Base-by-base conservation (phyloP, 2,113 vertebrate genomes). In the Hemiscyllium ocellatum region DNA sequence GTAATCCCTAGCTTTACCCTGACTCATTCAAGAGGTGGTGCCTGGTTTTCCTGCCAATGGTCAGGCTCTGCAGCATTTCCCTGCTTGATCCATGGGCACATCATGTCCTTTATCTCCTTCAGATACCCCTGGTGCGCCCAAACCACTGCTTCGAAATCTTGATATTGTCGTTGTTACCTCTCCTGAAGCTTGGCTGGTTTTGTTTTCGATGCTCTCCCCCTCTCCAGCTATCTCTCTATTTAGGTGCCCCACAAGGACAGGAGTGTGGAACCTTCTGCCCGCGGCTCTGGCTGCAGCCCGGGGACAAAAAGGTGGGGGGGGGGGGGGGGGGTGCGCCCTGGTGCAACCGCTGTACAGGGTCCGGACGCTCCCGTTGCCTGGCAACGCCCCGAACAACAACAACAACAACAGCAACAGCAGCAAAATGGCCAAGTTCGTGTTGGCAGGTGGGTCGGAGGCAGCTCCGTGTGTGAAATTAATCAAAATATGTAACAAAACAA, bases 401-500 rank as follows among this genome's bases (percentile, higher is more conserved):
- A 61, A 61, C 56, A 61, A 7, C 42, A 47, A 47, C 42, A 47
- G 12, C 56, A 61, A 12, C 56, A 61, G 10, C 56, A 61, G n/a
- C 42, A 47, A 61, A 29, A 98, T 98, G 98, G 98, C 98, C 0
- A 98, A 97, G 95, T 98, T 98, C 97, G 97, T 98, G 0, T 96
- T 98, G 0, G 98, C 98, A 95, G 98, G 98, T 98, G 97, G 96
- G 96, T 50, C 37, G 66, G 29, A n/a, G 29, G 61, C 29, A 86
- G 61, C 20, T 80, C 24, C 0, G 42, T 50, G 33, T 72, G 33
- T 72, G 13, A 61, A 68, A 66, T 66, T 42, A 33, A 52, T n/a
- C 13, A 33, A 80, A 80, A 47, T 61, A 12, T 61, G 29, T 10
- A 26, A 26, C 22, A 6, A 72, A 72, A 29, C 24, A 72, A 26